Percentiles rank a stretch among this genome's conserved stretches.
phyloP scores from a whole-genome alignment of 2,888 invertebrate species.

The Amphipyra tragopoginis region DNA sequence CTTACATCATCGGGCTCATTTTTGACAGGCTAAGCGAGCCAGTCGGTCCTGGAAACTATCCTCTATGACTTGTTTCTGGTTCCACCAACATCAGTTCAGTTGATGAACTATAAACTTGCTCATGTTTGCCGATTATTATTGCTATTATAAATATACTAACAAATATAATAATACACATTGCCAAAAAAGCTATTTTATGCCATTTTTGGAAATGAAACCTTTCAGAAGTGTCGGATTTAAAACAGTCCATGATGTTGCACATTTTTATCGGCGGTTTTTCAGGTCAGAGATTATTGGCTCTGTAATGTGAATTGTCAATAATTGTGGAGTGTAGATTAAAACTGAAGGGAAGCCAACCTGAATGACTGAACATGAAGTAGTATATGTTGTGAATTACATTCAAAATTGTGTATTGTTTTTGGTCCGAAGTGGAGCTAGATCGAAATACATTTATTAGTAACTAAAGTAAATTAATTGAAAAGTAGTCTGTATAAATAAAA shows the following conservation, averaged over 20 bases:
- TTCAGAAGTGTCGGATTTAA: conserved; percentile 5
- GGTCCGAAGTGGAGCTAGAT: too few relatives aligned
- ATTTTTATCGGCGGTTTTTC: conserved; percentile 29
- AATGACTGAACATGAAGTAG: conserved; percentile 1
- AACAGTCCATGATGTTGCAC: conserved; percentile 4
- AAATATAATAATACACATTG: conserved; percentile 6
- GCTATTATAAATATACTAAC: conserved; percentile 1
- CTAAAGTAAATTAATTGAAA: too few relatives aligned
- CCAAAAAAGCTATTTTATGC: conserved; percentile 21
- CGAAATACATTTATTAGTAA: too few relatives aligned
- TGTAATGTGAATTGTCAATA: background rate
- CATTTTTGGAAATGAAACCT: conserved; percentile 16
- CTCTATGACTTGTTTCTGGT: too few relatives aligned
- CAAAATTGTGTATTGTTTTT: too few relatives aligned
- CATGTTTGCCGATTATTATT: conserved; percentile 6
- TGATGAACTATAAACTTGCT: conserved; percentile 5
- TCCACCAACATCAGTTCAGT: background rate
- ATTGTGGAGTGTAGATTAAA: conserved; percentile 4
- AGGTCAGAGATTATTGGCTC: background rate
- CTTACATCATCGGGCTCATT: too few relatives aligned
- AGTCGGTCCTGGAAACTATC: too few relatives aligned
- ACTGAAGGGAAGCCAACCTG: conserved; percentile 28
- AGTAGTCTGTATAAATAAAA: too few relatives aligned
- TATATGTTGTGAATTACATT: too few relatives aligned
- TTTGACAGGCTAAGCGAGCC: too few relatives aligned